Evolutionary conservation across 1,140 invertebrate species (phyloP).

Genomic region (Diabrotica virgifera): DNA sequence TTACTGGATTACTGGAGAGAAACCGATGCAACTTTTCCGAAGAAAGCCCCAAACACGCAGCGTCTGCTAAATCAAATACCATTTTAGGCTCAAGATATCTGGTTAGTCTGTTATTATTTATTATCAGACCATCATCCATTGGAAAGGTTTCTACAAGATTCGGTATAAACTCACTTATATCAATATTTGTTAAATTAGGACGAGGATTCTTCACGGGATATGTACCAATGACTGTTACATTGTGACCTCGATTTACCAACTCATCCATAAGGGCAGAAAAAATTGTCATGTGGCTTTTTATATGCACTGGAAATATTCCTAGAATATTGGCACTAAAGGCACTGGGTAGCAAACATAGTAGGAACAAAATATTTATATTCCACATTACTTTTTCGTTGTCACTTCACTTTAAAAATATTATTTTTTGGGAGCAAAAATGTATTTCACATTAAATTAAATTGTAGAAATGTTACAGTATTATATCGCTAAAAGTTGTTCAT

Average conservation of each 20-base stretch:
- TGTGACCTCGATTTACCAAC: background rate
- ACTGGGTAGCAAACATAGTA: too few species aligned
- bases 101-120: background rate
- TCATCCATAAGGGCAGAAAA: background rate
- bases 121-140: background rate
- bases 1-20: conserved; percentile 36
- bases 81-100: background rate
- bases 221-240: background rate
- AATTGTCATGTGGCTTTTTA: background rate
- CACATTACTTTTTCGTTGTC: too few species aligned
- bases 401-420: too few species aligned
- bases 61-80: background rate
- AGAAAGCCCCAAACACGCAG: background rate
- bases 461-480: too few species aligned
- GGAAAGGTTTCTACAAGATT: background rate
- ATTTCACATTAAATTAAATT: too few species aligned
- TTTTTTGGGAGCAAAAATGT: too few species aligned
- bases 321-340: background rate
- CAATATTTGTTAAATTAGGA: background rate
- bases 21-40: background rate
- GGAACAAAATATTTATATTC: too few species aligned
- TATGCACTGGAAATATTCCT: background rate
- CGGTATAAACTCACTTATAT: background rate
- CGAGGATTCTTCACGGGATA: background rate
- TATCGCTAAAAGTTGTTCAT: too few species aligned